These are phyloP conservation scores for Cheilosia vulpina DNA, from an alignment of 2,888 invertebrate genomes.

Conservation along the genomic window DNA sequence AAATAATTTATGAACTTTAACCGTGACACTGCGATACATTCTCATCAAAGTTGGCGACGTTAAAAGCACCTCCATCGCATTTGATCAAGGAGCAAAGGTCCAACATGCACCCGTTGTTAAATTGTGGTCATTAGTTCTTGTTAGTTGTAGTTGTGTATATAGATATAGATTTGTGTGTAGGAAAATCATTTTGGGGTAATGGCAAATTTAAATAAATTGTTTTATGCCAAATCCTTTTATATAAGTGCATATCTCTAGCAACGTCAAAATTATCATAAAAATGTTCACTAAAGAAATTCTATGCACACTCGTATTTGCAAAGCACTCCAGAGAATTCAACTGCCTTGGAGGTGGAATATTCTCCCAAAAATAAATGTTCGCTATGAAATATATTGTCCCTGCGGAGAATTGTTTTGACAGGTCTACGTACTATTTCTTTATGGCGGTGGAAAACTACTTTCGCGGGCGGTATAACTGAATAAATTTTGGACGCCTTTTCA, in stretches of 20 bases:
- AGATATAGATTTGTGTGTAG: not conserved
- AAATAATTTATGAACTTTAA: not conserved
- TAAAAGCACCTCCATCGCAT: not conserved
- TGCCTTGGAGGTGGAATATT: not conserved
- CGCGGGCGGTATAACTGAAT: too few species aligned
- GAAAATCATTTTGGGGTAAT: too few species aligned
- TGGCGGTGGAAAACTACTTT: not conserved
- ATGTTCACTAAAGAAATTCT: not conserved
- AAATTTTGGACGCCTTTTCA: too few species aligned
- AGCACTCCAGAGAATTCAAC: not conserved
- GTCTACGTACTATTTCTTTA: not conserved
- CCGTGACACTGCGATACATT: not conserved
- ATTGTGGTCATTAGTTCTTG: not conserved
- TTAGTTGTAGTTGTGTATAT: not conserved
- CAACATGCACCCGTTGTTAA: not conserved
- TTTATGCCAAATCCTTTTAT: not conserved
- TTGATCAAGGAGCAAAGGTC: not conserved
- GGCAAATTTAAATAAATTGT: not conserved
- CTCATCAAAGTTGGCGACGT: not conserved
- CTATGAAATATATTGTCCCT: not conserved
- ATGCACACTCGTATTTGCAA: conserved; percentile 7
- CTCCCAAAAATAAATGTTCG: not conserved
- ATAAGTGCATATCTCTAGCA: not conserved
- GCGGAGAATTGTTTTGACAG: conserved; percentile 14
- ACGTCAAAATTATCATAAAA: not conserved